These are phyloP conservation scores for Siphamia tubifer DNA, from an alignment of 2,113 vertebrate genomes.

Conservation along the genomic window DNA sequence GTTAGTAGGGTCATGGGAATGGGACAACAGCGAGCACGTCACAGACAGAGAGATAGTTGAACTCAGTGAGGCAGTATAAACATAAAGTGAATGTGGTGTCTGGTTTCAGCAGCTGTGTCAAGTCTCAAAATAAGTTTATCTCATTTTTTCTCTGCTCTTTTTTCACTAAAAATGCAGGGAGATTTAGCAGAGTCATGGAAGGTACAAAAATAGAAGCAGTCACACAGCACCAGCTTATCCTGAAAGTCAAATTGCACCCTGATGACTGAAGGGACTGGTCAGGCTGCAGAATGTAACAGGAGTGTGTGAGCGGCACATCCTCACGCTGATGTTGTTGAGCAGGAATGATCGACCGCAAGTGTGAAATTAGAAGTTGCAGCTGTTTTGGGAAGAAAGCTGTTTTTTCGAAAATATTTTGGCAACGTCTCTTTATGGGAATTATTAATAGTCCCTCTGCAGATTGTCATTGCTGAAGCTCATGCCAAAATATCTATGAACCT, in stretches of 20 bases:
- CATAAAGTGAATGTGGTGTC: slow-evolving; percentile 49
- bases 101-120: slow-evolving; percentile 57
- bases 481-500: not conserved
- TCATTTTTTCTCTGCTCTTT: not conserved
- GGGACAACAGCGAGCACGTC: slow-evolving; percentile 28
- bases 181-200: not conserved
- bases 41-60: slow-evolving; percentile 42
- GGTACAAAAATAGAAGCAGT: not conserved
- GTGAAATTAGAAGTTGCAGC: slow-evolving; percentile 8
- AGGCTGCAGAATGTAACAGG: slow-evolving; percentile 52
- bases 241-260: slow-evolving; percentile 19
- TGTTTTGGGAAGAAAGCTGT: slow-evolving; percentile 23
- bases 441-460: not conserved
- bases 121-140: slow-evolving; percentile 23
- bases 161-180: not conserved
- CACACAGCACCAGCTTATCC: not conserved
- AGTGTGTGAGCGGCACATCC: slow-evolving; percentile 30
- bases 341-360: not conserved
- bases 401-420: slow-evolving; percentile 23
- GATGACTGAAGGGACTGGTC: not conserved
- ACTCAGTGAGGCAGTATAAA: slow-evolving; percentile 53
- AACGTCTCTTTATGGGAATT: not conserved
- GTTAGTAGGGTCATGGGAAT: slow-evolving; percentile 72
- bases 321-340: not conserved
- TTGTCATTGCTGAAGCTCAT: not conserved